A percentile compares a stretch with the other conserved stretches of the same genome.
Conservation (phyloP, 2,888 invertebrate species). For the Criorhina ranunculi region DNA sequence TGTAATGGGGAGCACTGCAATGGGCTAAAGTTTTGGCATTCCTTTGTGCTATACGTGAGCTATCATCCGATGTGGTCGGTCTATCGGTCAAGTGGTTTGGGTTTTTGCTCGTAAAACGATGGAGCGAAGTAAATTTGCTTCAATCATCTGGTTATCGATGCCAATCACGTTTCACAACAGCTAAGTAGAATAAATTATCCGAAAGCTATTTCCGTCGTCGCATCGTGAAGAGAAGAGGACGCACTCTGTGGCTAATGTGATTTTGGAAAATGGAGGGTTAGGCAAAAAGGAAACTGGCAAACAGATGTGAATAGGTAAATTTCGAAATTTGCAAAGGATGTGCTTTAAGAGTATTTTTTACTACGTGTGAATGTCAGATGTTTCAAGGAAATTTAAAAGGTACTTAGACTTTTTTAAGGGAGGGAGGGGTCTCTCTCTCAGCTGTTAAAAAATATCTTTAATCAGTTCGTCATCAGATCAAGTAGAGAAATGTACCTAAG, state of each 20-base stretch:
- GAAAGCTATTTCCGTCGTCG: conserved; percentile 28
- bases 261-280: conserved; percentile 22
- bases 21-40: conserved; percentile 14
- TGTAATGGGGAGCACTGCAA: not conserved
- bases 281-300: conserved; percentile 34
- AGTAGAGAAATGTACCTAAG: no score
- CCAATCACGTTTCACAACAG: conserved; percentile 71
- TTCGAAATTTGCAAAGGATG: not conserved
- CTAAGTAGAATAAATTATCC: conserved; percentile 72
- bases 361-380: no score
- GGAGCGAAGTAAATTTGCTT: conserved; percentile 55
- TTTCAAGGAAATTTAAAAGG: no score
- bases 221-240: not conserved
- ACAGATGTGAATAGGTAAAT: conserved; percentile 54
- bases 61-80: conserved; percentile 24
- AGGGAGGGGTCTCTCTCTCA: no score
- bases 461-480: no score
- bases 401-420: no score
- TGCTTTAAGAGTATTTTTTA: not conserved
- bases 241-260: conserved; percentile 45
- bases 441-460: no score
- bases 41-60: conserved; percentile 31
- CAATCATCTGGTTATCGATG: conserved; percentile 70
- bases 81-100: conserved; percentile 14
- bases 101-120: conserved; percentile 14